Evolutionary conservation across 92 coral and sea anemone genomes (phyloP), one percentile per base, ranked within the genome.

Genomic region (Porites lobata): DNA sequence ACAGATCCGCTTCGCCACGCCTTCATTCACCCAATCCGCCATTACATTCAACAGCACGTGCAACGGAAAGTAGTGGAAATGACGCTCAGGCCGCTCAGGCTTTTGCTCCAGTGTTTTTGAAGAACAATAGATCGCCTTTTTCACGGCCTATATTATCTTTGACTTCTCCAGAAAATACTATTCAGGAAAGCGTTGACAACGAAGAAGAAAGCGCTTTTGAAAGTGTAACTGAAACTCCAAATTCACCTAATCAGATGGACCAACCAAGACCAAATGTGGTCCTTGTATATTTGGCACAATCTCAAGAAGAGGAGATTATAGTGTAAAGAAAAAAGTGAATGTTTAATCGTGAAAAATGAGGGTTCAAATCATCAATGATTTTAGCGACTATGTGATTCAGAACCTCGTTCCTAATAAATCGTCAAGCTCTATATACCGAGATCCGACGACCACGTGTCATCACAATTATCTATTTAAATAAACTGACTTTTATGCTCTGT

Each of bases 221-320:
- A 58, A 81, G 29, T 57, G 43, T 14, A 29, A 32, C 10, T 14
- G 86, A 69, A 18, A 26, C 77, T 8, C 15, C 68, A 54, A 56
- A 63, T 9, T 19, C 68, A 54, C 3, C 67, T 19, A 50, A 22
- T 18, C 66, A 1, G 57, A 54, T 13, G 8, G 87, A 84, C 17
- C n/a, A 18, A 20, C 62, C 47, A 65, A 74, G 80, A 65, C 74
- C 87, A 21, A 65, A 67, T 9, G 87, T 84, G 19, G 74, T 74
- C 15, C 81, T 84, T 2, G 87, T 84, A 17, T 84, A 84, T 19
- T 64, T 84, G 72, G 50, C 87, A 19, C 87, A 84, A 51, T 50
- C 87, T 17, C 78, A 50, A 6, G 86, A 82, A 21, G 86, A 82
- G 29, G 86, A 82, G 19, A 82, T 82, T 26, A 18, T 82, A 20